phyloP scores from a whole-genome alignment of 2,113 vertebrate genomes.

The Uria lomvia region DNA sequence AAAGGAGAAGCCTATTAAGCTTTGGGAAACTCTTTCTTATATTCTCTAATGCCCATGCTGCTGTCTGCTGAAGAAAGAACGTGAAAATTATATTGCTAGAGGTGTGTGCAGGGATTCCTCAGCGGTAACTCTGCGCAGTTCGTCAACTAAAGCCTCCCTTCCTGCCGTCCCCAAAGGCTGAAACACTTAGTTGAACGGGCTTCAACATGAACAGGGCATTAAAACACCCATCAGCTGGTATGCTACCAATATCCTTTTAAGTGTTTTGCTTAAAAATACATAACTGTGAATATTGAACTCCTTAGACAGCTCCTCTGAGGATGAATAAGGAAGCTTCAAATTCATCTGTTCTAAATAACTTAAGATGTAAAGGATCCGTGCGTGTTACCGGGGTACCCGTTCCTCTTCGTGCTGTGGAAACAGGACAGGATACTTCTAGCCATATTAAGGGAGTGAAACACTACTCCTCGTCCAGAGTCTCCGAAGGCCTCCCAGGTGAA shows the following conservation, averaged over 20 bases:
- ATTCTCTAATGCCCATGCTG: neutral
- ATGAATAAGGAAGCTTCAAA: slow-evolving; percentile 8
- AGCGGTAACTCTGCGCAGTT: neutral
- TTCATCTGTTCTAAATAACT: neutral
- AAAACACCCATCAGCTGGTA: neutral
- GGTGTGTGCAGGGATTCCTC: neutral
- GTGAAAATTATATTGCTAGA: neutral
- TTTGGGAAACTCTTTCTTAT: neutral
- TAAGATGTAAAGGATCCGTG: neutral
- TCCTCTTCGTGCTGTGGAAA: neutral
- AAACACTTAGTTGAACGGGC: neutral
- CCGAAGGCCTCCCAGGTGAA: neutral
- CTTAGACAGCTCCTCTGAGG: neutral
- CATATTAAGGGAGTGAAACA: neutral
- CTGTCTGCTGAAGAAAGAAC: neutral
- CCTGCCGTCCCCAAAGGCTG: neutral
- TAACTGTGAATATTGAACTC: slow-evolving; percentile 5
- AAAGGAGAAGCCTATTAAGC: neutral
- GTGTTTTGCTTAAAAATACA: slow-evolving; percentile 38
- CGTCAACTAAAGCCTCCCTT: neutral
- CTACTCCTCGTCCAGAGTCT: neutral
- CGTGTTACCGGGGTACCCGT: neutral
- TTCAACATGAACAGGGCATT: slow-evolving; percentile 14
- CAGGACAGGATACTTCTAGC: neutral
- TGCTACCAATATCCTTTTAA: neutral